A percentile compares a stretch with the other conserved stretches of the same genome.
Evolutionary conservation across 1,140 invertebrate species (phyloP).

Genomic region (Ylistrum balloti): DNA sequence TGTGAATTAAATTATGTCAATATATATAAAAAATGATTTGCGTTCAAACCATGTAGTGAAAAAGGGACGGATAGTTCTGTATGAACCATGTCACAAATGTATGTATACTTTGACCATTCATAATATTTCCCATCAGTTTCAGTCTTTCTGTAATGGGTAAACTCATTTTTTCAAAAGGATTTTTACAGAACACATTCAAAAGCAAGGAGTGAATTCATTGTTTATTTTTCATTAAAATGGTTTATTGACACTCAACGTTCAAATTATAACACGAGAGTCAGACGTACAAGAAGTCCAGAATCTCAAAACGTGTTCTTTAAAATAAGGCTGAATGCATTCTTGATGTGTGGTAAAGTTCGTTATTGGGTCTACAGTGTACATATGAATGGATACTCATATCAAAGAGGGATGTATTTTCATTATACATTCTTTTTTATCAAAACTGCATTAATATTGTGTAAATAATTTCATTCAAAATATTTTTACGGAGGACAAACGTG

Average conservation of each 20-base stretch:
- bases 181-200: background rate
- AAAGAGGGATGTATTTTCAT: background rate
- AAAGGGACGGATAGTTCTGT: background rate
- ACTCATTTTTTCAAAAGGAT: background rate
- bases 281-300: too few species aligned
- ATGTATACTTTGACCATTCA: background rate
- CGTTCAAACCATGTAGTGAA: background rate
- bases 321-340: background rate
- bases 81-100: background rate
- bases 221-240: background rate
- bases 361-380: background rate
- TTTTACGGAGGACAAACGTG: background rate
- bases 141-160: too few species aligned
- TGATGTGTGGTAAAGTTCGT: background rate
- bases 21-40: background rate
- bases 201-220: too few species aligned
- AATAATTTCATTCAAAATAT: background rate
- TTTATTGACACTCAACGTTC: background rate
- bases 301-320: background rate
- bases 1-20: background rate
- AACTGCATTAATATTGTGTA: background rate
- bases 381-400: background rate
- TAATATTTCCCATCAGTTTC: background rate
- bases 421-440: background rate
- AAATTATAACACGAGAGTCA: background rate